Percentiles rank a stretch among this genome's conserved stretches.
These are phyloP conservation scores for Chaitophorus viminalis DNA, from an alignment of 2,888 invertebrate genomes.

Conservation along the genomic window DNA sequence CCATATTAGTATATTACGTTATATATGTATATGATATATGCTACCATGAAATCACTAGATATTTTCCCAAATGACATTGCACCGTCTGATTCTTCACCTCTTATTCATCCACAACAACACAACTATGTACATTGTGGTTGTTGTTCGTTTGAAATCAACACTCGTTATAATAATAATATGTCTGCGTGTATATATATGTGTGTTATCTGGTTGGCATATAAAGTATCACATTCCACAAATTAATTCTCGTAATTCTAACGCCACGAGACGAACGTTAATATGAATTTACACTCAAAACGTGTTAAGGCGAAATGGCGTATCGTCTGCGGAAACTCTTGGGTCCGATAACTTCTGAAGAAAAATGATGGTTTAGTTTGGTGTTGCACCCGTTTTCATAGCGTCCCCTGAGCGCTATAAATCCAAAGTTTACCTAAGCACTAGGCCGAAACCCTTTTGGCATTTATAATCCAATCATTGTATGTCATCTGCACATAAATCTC, in stretches of 20 bases:
- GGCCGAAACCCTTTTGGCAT: conserved; percentile 21
- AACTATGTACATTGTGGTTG: too few relatives aligned
- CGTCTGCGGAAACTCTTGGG: conserved; percentile 36
- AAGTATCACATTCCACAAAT: neutral
- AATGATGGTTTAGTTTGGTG: conserved; percentile 14
- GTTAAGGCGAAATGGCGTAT: conserved; percentile 27
- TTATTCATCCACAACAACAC: too few relatives aligned
- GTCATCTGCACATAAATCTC: conserved; percentile 31
- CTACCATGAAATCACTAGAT: too few relatives aligned
- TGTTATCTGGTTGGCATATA: too few relatives aligned
- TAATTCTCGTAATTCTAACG: neutral
- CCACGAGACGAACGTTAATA: conserved; percentile 23
- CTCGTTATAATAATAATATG: too few relatives aligned
- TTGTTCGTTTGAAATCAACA: too few relatives aligned
- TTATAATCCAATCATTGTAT: conserved; percentile 28
- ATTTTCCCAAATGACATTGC: too few relatives aligned
- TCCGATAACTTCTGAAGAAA: conserved; percentile 44
- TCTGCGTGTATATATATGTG: too few relatives aligned
- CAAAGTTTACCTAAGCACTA: conserved; percentile 24
- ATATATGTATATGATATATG: too few relatives aligned
- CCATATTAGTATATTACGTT: too few relatives aligned
- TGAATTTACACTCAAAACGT: conserved; percentile 26
- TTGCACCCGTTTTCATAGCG: neutral
- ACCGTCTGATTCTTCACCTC: too few relatives aligned
- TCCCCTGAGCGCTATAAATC: conserved; percentile 41